Base-by-base conservation (phyloP, 1,140 invertebrate genomes). In the Drosophila asahinai region DNA sequence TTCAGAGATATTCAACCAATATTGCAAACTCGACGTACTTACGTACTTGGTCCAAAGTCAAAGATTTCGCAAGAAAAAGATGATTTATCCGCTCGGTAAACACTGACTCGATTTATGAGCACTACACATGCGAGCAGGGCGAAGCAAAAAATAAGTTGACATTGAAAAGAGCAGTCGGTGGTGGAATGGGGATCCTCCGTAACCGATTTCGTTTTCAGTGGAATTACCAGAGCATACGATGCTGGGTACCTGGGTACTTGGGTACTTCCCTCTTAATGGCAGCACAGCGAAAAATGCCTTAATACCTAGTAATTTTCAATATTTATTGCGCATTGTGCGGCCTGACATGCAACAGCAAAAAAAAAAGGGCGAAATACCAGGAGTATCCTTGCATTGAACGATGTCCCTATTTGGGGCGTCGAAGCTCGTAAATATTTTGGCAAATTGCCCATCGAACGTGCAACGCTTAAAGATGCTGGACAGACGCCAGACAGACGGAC, bases 381-480 rank as follows among this genome's bases (percentile, higher is more conserved):
- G 67, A 74, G 68, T 45, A 74, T 72, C 59, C 71, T 67, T 66
- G 71, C 49, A 48, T 14, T 59, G 55, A 72, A 67, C 59, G 14
- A 43, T 66, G 74, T 62, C 62, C 86, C 76, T 76, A 77, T 78
- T 79, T 66, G 57, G 83, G 84, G 81, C 78, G 86, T 89, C 57
- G 66, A 43, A 48, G 75, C 81, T 89, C 86, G 86, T 89, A 89
- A 89, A 89, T 89, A 89, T 86, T 90, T 89, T 90, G 81, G 86
- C 86, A 89, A 89, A 89, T 89, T 89, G 72, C 86, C 70, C 60
- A 25, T 7, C 40, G 64, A 42, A 89, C 84, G 84, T 90, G 86
- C 84, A 62, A 15, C 62, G 81, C 61, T 62, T 87, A 38, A 57
- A 54, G 38, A 73, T 80, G 55, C 43, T 40, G 38, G 33, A 25